A percentile compares a stretch with the other conserved stretches of the same genome.
Evolutionary conservation across 2,113 vertebrate genomes (phyloP).

Genomic region (Pedionomus torquatus): DNA sequence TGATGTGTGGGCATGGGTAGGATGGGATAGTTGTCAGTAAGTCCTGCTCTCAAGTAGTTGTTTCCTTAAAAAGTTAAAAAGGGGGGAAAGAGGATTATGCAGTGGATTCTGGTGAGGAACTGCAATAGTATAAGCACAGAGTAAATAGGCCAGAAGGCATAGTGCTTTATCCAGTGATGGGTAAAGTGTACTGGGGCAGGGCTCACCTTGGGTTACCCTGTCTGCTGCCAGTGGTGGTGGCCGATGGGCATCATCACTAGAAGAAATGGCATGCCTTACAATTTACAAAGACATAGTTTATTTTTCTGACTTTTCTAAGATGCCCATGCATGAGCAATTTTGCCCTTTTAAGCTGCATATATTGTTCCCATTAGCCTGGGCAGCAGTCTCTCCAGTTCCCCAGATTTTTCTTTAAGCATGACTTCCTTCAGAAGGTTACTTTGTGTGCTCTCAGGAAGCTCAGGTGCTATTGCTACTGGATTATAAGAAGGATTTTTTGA

Average conservation of each 20-base stretch:
- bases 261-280: background rate
- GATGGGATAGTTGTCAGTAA: background rate
- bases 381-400: background rate
- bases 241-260: background rate
- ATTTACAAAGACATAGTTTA: background rate
- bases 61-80: background rate
- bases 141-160: background rate
- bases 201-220: background rate
- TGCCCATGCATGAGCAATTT: background rate
- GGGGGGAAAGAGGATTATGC: background rate
- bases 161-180: background rate
- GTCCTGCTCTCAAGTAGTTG: background rate
- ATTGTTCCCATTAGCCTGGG: background rate
- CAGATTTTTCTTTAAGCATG: background rate
- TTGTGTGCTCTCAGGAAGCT: background rate
- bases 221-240: background rate
- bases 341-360: background rate
- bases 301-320: background rate
- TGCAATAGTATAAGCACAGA: background rate
- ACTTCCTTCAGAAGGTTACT: background rate
- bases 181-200: accelerated
- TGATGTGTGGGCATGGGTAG: background rate
- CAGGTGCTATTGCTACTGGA: background rate
- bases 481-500: background rate
- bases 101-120: background rate